Evolutionary conservation across 2,888 invertebrate species (phyloP), one percentile per base, ranked within the genome.

Genomic region (Thymelicus lineola): DNA sequence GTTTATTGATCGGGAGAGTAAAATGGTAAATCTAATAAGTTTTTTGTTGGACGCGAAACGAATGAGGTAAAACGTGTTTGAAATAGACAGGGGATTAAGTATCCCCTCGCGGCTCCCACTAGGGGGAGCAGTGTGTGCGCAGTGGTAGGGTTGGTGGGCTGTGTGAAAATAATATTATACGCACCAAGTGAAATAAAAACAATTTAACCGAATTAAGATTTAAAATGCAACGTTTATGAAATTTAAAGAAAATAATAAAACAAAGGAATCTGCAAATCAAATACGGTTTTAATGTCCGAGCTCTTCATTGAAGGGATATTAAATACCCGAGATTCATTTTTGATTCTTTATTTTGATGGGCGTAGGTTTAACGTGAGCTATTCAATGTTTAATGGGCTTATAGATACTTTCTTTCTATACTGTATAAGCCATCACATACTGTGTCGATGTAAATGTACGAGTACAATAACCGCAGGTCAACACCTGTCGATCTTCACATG

Each of bases 31-130:
- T 92, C 90, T 89, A 91, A 92, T 92, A 91, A 90, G 85, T 87
- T 89, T 92, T 93, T 93, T 91, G 85, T 91, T 81, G 85, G 86
- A 86, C 88, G 89, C 87, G 87, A 87, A 89, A 88, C 88, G 91
- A 90, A 91, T 92, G 92, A 92, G 87, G 91, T 90, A 87, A 91
- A 92, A 93, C 92, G 92, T 93, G 93, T 93, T 92, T 89, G 91
- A 91, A 90, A 92, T 91, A 91, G 93, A 91, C 93, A 88, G 91
- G 90, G 93, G 93, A 91, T 93, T 92, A 93, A 87, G 86, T 89
- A 85, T 87, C 91, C 92, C 91, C 89, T 86, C 82, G 82, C 78
- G 77, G 77, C 35, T 80, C 80, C 73, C 74, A 76, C 74, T 80
- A 82, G 83, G 86, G 89, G 85, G 77, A 60, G 71, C 55, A 64